These are phyloP conservation scores for Desmophyllum pertusum DNA, from an alignment of 92 coral and sea anemone genomes.

Conservation along the genomic window DNA sequence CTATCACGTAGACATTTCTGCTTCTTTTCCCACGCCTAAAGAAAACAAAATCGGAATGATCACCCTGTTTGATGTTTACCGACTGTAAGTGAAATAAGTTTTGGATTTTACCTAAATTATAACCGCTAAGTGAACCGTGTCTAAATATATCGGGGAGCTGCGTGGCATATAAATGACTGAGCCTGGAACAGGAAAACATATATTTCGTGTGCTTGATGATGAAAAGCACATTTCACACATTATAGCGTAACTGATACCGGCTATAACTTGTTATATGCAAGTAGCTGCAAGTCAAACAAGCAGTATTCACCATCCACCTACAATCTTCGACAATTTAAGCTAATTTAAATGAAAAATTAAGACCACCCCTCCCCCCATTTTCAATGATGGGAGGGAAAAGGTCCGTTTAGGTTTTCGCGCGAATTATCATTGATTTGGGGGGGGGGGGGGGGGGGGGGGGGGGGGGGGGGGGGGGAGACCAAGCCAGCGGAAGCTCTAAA, in stretches of 20 bases:
- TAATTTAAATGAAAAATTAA: too few relatives aligned
- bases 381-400: too few relatives aligned
- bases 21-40: constrained; percentile 49
- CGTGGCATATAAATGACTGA: not conserved
- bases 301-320: too few relatives aligned
- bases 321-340: too few relatives aligned
- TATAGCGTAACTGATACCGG: not conserved
- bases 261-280: too few relatives aligned
- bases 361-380: too few relatives aligned
- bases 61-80: constrained; percentile 39
- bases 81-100: not conserved
- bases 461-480: too few relatives aligned
- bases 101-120: not conserved
- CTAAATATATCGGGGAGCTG: not conserved
- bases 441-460: too few relatives aligned
- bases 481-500: too few relatives aligned
- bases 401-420: too few relatives aligned
- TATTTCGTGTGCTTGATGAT: not conserved
- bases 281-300: too few relatives aligned
- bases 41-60: constrained; percentile 36
- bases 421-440: too few relatives aligned
- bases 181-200: not conserved
- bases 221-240: not conserved
- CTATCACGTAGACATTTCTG: constrained; percentile 12
- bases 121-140: not conserved